Evolutionary conservation across 2,797 vertebrate species (phyloP).

Genomic region (Thripadectes ignobilis): DNA sequence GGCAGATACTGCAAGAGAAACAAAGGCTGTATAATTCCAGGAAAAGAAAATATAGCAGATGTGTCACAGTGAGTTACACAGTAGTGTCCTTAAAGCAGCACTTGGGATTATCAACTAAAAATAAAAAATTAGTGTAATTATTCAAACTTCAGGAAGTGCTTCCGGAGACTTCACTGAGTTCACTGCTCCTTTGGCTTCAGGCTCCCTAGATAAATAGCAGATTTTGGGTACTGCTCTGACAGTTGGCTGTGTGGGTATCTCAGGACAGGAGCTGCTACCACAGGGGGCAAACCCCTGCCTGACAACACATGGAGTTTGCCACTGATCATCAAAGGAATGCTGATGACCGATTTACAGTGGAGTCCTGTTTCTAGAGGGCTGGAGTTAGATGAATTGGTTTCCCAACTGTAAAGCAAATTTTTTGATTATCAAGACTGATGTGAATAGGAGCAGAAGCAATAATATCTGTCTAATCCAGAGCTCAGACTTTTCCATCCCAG

Average conservation of each 20-base stretch:
- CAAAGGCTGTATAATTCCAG: not conserved
- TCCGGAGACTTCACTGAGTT: accelerated
- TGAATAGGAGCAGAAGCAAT: not conserved
- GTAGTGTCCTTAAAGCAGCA: not conserved
- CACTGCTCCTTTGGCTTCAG: not conserved
- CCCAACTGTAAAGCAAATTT: not conserved
- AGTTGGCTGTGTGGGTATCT: not conserved
- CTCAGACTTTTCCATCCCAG: not conserved
- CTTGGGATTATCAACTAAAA: not conserved
- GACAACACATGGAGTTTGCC: not conserved
- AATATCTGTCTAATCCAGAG: not conserved
- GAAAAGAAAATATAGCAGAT: not conserved
- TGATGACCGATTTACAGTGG: not conserved
- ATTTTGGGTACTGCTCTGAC: not conserved
- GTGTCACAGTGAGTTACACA: not conserved
- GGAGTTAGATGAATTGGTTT: not conserved
- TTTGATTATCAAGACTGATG: not conserved
- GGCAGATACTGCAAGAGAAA: not conserved
- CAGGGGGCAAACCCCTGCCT: not conserved
- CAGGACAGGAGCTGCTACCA: not conserved
- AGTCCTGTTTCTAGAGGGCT: not conserved
- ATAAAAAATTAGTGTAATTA: not conserved
- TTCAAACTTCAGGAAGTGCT: not conserved
- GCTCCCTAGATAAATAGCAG: not conserved
- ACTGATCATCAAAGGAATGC: not conserved